Base-by-base conservation (phyloP, 2,113 vertebrate species). In the Addax nasomaculatus region DNA sequence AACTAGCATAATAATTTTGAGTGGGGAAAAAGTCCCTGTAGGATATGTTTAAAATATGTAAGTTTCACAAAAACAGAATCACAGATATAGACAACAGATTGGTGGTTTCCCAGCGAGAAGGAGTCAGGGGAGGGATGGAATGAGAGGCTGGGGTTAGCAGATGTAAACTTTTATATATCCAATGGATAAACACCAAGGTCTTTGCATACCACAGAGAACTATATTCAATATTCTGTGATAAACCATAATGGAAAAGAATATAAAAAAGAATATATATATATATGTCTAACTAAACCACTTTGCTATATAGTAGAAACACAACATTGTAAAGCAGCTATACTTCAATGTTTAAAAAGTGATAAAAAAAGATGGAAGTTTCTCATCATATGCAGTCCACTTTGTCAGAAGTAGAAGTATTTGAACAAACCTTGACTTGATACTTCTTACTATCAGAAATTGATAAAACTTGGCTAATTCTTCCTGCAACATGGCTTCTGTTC, bases 21-120 rank as follows among this genome's bases (percentile, higher is more conserved):
- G n/a, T 36, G 21, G 27, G 13, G 19, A 78, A 89, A 90, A 89
- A 57, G 30, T 60, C 15, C 13, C 33, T 86, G 81, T 70, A 25
- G 23, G 9, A n/a, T 89, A 58, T 27, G 5, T 89, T 96, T 89
- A 93, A 97, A 96, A 92, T 29, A 93, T 86, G 43, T 30, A 78
- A 70, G 10, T 70, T 90, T 92, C 33, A 79, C 17, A 80, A 27
- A 45, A 78, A 45, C 43, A 78, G 78, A 80, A 80, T 80, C 78
- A 51, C 17, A 19, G 30, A 80, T 49, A 21, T 51, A 21, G 78
- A 51, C 47, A 80, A 51, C 16, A 80, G 47, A 51, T 17, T 29
- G 45, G 78, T 80, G 10, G 47, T 80, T 80, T 49, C 78, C 78
- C 49, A 80, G 47, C 5, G 30, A 33, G 17, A 51, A 49, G 45